A percentile compares a stretch with the other conserved stretches of the same genome.
These are phyloP conservation scores for Ambastaia sidthimunki DNA, from an alignment of 2,797 vertebrate genomes.

Conservation along the genomic window DNA sequence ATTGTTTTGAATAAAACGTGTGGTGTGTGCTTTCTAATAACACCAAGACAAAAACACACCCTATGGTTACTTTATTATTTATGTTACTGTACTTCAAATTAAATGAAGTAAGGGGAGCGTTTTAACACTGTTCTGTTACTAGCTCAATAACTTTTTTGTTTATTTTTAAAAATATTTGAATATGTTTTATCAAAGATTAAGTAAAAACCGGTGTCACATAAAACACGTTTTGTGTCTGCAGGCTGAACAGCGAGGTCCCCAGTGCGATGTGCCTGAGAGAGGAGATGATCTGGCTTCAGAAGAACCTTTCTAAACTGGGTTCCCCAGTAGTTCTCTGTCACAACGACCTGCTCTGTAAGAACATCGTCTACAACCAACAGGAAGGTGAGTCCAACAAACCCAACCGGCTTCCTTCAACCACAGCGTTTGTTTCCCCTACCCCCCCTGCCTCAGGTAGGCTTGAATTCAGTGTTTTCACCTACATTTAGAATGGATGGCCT, in stretches of 20 bases:
- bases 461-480: conserved; percentile 51
- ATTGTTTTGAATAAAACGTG: conserved; percentile 26
- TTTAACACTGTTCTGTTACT: too few species aligned
- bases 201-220: too few species aligned
- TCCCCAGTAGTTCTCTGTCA: conserved; percentile 99
- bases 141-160: too few species aligned
- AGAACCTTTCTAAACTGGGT: conserved; percentile 88
- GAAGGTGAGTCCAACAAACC: conserved; percentile 83
- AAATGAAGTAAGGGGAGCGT: too few species aligned
- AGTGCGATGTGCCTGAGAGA: conserved; percentile 83
- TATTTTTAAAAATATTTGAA: background rate
- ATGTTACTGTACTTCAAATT: background rate
- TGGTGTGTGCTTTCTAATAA: background rate
- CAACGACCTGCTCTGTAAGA: conserved; percentile 98
- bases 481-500: conserved; percentile 13
- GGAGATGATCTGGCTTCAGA: conserved; percentile 95
- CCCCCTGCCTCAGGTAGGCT: conserved; percentile 59
- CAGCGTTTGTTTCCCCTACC: conserved; percentile 19
- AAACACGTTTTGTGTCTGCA: conserved; percentile 61
- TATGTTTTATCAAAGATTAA: background rate
- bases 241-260: conserved; percentile 88
- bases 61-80: background rate
- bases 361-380: conserved; percentile 95
- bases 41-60: background rate
- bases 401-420: background rate